Conservation (phyloP, 2,888 invertebrate genomes). For the Myopa tessellatipennis region DNA sequence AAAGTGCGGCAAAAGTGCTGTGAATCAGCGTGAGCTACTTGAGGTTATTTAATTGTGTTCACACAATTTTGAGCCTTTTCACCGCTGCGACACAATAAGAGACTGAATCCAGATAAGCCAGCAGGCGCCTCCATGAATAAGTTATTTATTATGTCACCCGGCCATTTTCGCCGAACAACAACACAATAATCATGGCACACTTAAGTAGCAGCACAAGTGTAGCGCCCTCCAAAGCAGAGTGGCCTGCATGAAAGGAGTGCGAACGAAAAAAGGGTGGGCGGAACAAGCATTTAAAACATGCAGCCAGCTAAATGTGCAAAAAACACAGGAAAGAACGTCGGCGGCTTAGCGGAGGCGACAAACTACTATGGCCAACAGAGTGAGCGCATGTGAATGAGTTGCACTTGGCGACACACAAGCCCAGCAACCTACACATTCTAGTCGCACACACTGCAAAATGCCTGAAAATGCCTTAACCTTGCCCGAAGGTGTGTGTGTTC, state of each 20-base stretch:
- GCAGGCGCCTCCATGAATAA: conserved; percentile 30
- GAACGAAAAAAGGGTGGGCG: not conserved
- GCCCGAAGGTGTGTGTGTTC: not conserved
- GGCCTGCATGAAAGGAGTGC: not conserved
- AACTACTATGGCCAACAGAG: conserved; percentile 10
- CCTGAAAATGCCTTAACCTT: conserved; percentile 20
- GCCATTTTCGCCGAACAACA: conserved; percentile 4
- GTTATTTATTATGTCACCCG: conserved; percentile 32
- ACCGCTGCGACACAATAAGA: conserved; percentile 2
- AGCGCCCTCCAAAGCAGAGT: conserved; percentile 10
- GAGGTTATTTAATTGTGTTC: not conserved
- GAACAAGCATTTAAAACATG: conserved; percentile 23
- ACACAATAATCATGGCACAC: conserved; percentile 28
- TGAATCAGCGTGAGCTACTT: not conserved
- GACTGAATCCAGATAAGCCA: conserved; percentile 12
- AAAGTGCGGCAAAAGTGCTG: not conserved
- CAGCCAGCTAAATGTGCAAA: conserved; percentile 19
- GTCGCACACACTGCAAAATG: not conserved
- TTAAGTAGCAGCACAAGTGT: conserved; percentile 27
- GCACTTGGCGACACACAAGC: not conserved
- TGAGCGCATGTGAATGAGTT: not conserved
- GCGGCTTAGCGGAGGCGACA: conserved; percentile 9
- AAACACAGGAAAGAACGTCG: conserved; percentile 13
- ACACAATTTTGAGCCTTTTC: conserved; percentile 1
- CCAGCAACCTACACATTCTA: conserved; percentile 5